Base-by-base conservation (phyloP, 2,888 invertebrate species). In the Troides helena region DNA sequence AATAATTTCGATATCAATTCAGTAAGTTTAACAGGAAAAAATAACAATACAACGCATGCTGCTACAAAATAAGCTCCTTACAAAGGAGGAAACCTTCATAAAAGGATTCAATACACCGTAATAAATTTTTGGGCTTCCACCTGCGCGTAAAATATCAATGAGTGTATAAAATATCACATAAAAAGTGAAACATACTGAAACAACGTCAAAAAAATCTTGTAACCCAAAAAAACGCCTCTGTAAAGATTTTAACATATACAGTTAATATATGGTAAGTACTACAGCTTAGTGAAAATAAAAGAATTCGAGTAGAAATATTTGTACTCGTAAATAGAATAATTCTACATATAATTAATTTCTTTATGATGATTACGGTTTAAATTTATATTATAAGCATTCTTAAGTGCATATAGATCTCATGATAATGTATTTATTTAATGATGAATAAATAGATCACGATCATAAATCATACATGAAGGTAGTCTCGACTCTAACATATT, bases 61-160 rank as follows among this genome's bases (percentile, higher is more conserved):
- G 30, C 21, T 46, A 59, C 50, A 43, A 67, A 70, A 70, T 25
- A 59, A 21, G 23, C 57, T 61, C 30, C 46, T 36, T 58, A 36
- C 65, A 23, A 25, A 62, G 43, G n/a, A 43, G 23, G 18, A 62
- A 39, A 66, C 53, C 36, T 66, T 21, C 39, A 61, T 62, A 50
- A 65, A 66, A 67, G 59, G 46, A 65, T 62, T 65, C 69, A 62
- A 66, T 65, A 63, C 53, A 43, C 63, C 39, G 59, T 62, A 59
- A 70, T 70, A 70, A 67, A 70, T 58, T 70, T 69, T 53, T 57
- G 58, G 12, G 53, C 58, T 56, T 23, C 59, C 63, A 70, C 63
- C 66, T 70, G 70, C 58, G 64, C 64, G 46, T 61, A 62, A 57
- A 61, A 65, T 65, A 69, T 60, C 50, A 43, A 21, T 56, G 61